Evolutionary conservation across 2,113 vertebrate species (phyloP), one percentile per base, ranked within the genome.

Genomic region (Morphnarchus princeps): DNA sequence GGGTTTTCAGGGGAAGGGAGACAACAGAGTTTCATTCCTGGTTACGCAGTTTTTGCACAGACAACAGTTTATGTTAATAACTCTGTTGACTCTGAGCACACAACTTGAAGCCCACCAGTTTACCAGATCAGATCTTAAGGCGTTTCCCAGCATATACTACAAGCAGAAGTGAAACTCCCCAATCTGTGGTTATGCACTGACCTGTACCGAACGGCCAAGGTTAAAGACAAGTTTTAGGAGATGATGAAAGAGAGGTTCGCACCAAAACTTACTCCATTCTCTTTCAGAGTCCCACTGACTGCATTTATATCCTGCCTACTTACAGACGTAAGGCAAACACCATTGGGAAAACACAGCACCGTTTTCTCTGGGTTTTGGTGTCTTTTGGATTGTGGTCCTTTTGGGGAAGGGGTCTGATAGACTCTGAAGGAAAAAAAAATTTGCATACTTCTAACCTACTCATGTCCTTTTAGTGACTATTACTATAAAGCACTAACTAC

Each of bases 101-200:
- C 3, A 7, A 49, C 22, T n/a, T 0, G 0, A 1, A 43, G 12
- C 29, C 16, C 43, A 4, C 6, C 28, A 26, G 20, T 5, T 38
- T 25, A 45, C 72, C 34, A 69, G 31, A 31, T 43, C 45, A 81
- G 58, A 72, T 17, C 24, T 63, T 1, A 2, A 52, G 25, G 45
- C 7, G 45, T 3, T 65, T 32, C 29, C 43, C 67, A n/a, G 55
- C 13, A 13, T 0, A 6, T 5, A 29, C 31, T 26, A 71, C 31
- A 18, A 73, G 78, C 45, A 59, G 65, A 42, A 25, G 34, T 14
- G 13, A 67, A 87, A 66, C 16, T 63, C 42, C 31, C 34, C 22
- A 15, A 3, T 28, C 47, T 50, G 24, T 62, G 21, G 9, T 65
- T 31, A 67, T 6, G 28, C 52, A 71, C 32, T 49, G 45, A 78